These are phyloP conservation scores for Hemithea aestivaria DNA, from an alignment of 2,888 invertebrate genomes.

Conservation along the genomic window DNA sequence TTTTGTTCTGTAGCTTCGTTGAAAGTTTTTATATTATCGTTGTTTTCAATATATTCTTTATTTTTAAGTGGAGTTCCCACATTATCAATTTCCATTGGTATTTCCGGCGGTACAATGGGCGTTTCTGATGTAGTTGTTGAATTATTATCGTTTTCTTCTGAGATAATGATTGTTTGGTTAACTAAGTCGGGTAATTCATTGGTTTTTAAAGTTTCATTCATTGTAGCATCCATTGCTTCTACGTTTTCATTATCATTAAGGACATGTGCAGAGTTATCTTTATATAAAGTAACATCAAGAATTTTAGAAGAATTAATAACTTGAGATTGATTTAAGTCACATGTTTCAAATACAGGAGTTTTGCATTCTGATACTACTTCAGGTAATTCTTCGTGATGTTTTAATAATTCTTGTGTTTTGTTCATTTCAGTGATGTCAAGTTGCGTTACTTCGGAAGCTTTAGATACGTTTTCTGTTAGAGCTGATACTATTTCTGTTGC, in stretches of 20 bases:
- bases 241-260: slow-evolving; percentile 2
- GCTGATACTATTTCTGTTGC: no score
- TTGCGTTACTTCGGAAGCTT: neutral
- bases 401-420: neutral
- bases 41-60: neutral
- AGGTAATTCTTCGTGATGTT: neutral
- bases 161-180: slow-evolving; percentile 26
- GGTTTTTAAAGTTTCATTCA: slow-evolving; percentile 21
- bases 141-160: slow-evolving; percentile 4
- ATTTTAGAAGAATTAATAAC: slow-evolving; percentile 3
- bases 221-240: slow-evolving; percentile 23
- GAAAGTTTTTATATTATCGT: neutral
- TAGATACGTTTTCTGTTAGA: no score
- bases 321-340: slow-evolving; percentile 10
- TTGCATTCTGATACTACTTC: neutral
- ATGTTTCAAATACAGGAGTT: slow-evolving; percentile 1
- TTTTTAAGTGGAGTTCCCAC: no score
- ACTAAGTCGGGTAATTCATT: slow-evolving; percentile 33
- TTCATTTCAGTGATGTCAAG: slow-evolving; percentile 3
- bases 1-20: no score
- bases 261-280: neutral
- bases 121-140: slow-evolving; percentile 9
- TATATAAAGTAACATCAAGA: neutral
- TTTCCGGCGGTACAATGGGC: slow-evolving; percentile 35
- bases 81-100: no score